Conservation (phyloP, 1,140 invertebrate genomes). For the Drosophila tristis region DNA sequence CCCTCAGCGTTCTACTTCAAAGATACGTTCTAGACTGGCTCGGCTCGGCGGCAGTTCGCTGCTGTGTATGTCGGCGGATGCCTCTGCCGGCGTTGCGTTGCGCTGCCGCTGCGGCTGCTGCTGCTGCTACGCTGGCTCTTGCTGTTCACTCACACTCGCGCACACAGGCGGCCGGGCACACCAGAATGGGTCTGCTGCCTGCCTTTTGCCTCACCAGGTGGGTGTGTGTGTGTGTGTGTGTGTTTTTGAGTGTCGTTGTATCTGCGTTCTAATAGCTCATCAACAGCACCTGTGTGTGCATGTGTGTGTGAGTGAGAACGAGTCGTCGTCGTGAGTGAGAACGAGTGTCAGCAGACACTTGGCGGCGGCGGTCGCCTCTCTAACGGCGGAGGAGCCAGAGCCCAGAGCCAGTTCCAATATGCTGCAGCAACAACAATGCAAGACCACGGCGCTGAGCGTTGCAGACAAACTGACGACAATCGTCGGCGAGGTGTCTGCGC, state of each 20-base stretch:
- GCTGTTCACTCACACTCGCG: slow-evolving; percentile 33
- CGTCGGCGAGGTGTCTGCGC: slow-evolving; percentile 76
- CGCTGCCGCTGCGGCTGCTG: slow-evolving; percentile 26
- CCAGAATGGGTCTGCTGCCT: slow-evolving; percentile 20
- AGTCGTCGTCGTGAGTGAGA: slow-evolving; percentile 41
- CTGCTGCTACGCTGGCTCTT: slow-evolving; percentile 28
- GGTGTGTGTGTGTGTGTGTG: slow-evolving; percentile 20
- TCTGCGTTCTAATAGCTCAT: no score
- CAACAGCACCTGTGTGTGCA: slow-evolving; percentile 18
- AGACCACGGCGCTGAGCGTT: slow-evolving; percentile 66
- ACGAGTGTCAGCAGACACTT: slow-evolving; percentile 24
- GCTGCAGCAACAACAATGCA: slow-evolving; percentile 26
- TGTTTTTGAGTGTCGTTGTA: no score
- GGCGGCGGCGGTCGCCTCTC: slow-evolving; percentile 1
- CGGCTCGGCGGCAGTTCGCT: slow-evolving; percentile 32
- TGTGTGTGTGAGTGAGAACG: slow-evolving; percentile 27
- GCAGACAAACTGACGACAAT: slow-evolving; percentile 80
- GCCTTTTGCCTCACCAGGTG: slow-evolving; percentile 21
- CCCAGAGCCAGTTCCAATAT: slow-evolving; percentile 11
- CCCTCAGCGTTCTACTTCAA: slow-evolving; percentile 77
- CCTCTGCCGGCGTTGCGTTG: slow-evolving; percentile 22
- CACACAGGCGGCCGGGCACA: slow-evolving; percentile 1
- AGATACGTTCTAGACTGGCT: slow-evolving; percentile 81
- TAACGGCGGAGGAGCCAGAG: slow-evolving; percentile 8
- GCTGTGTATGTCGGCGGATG: slow-evolving; percentile 32